Evolutionary conservation across 64 coral and sea anemone genomes (phyloP).

Genomic region (Dendronephthya gigantea): DNA sequence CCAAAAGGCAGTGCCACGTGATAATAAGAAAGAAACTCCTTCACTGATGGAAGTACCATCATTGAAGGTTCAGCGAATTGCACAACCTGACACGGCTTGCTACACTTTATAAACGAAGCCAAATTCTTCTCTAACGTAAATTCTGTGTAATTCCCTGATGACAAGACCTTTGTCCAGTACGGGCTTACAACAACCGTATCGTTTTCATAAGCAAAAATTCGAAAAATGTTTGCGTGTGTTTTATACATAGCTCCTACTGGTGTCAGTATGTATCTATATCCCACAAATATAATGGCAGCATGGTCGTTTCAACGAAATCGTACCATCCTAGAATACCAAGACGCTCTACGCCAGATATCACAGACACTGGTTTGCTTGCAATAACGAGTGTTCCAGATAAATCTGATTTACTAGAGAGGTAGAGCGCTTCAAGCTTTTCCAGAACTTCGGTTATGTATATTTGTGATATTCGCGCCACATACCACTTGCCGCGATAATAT

Average conservation of each 20-base stretch:
- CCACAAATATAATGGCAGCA: neutral
- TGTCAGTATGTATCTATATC: neutral
- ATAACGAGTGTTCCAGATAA: neutral
- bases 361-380: neutral
- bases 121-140: neutral
- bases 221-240: neutral
- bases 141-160: neutral
- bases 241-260: neutral
- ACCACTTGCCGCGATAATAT: neutral
- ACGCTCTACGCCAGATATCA: neutral
- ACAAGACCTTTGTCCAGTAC: neutral
- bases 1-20: neutral
- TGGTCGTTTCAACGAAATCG: neutral
- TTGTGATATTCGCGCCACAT: neutral
- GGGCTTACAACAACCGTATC: neutral
- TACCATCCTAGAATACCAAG: neutral
- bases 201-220: neutral
- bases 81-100: neutral
- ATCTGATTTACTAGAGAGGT: neutral
- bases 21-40: neutral
- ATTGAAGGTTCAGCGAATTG: neutral
- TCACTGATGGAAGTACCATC: neutral
- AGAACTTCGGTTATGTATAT: neutral
- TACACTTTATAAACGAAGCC: neutral
- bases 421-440: neutral